Base-by-base conservation (phyloP, 2,888 invertebrate genomes). In the Sialis lutaria region DNA sequence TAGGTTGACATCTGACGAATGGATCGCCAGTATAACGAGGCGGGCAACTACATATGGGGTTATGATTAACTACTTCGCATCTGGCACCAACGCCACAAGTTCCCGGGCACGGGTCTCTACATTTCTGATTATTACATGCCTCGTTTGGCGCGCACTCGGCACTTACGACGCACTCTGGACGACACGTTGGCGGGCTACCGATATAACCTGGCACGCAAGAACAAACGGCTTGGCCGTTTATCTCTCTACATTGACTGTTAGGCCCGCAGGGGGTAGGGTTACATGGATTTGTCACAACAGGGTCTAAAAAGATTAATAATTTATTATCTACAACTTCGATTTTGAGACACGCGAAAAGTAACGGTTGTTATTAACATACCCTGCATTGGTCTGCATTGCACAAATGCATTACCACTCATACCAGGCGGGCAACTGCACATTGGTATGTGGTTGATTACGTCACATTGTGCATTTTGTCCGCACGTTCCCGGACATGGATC, bases 71-170 rank as follows among this genome's bases (percentile, higher is more conserved):
- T 32, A 87, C 82, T 64, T 79, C 75, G 58, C 88, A 88, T 53
- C 72, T 69, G 3, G 87, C 83, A 52, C 69, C 69, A 32, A 82
- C 67, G 22, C 88, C 88, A 58, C 88, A 88, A n/a, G 82, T 75
- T 55, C 84, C 85, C 47, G 75, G 75, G 57, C 88, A 88, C n/a
- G 88, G 87, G 61, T 87, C 77, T 33, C 76, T 68, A 59, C 89
- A 89, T 65, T 82, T 83, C 60, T 80, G 79, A 58, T 85, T 86
- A 46, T 74, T 75, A 57, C 86, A 87, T 5, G 85, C 80, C 65
- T 81, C 74, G 53, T 74, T 79, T 42, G 78, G 75, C 5, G 75
- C 62, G 62, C 88, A 88, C 60, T 87, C 86, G 1, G 81, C 74
- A 60, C 79, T 84, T 5, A 78, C 71, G 37, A 76, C 70, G 60